Percentiles rank a stretch among this genome's conserved stretches.
Evolutionary conservation across 2,888 invertebrate genomes (phyloP).

Genomic region (Villa cingulata): DNA sequence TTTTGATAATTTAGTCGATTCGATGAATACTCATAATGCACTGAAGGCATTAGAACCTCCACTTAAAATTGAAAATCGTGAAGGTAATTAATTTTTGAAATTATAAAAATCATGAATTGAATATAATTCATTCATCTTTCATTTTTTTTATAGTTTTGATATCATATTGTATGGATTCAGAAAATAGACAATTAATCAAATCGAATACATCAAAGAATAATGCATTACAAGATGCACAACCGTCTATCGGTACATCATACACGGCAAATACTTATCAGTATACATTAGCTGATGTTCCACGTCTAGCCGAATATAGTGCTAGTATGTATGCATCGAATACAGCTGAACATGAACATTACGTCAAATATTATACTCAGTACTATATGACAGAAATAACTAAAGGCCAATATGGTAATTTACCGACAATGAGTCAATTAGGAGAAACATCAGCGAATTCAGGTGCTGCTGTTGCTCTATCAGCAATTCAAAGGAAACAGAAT

Average conservation of each 20-base stretch:
- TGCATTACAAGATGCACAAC: slow-evolving; percentile 2
- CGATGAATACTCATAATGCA: slow-evolving; percentile 61
- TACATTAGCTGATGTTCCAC: slow-evolving; percentile 53
- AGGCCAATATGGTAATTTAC: slow-evolving; percentile 25
- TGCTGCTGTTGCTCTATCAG: slow-evolving; percentile 79
- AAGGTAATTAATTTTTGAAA: slow-evolving; percentile 22
- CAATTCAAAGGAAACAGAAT: slow-evolving; percentile 43
- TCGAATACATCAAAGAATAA: not conserved
- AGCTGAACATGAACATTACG: slow-evolving; percentile 54
- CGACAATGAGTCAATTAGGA: slow-evolving; percentile 23
- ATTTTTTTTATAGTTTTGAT: slow-evolving; percentile 25
- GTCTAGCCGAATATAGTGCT: slow-evolving; percentile 63
- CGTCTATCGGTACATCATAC: not conserved
- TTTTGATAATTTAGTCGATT: slow-evolving; percentile 70
- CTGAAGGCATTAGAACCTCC: slow-evolving; percentile 42
- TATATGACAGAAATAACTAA: slow-evolving; percentile 40
- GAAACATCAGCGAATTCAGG: slow-evolving; percentile 56
- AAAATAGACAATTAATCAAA: slow-evolving; percentile 18
- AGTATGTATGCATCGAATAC: slow-evolving; percentile 57
- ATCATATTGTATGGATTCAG: slow-evolving; percentile 35
- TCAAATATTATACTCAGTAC: slow-evolving; percentile 60
- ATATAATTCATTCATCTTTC: not conserved
- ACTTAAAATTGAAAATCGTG: slow-evolving; percentile 38
- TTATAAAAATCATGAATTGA: too few species aligned
- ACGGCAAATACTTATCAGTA: slow-evolving; percentile 23